Evolutionary conservation across 92 coral and sea anemone genomes (phyloP), one percentile per base, ranked within the genome.

Genomic region (Actinostola sp.): DNA sequence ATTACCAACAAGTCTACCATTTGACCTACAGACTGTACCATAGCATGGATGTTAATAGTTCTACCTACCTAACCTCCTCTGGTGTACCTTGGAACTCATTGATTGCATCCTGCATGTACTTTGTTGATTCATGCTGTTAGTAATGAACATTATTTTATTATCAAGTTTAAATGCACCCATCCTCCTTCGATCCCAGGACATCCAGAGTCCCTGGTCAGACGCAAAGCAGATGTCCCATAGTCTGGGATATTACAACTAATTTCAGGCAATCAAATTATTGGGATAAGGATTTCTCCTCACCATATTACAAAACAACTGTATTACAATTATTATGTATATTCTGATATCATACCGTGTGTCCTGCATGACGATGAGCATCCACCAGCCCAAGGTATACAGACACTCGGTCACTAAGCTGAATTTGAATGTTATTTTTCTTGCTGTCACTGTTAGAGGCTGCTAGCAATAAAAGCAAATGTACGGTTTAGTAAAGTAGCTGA

Each of bases 41-140:
- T n/a, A n/a, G n/a, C n/a, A n/a, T n/a, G n/a, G n/a, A n/a, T n/a
- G n/a, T n/a, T n/a, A n/a, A n/a, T n/a, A n/a, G n/a, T n/a, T n/a
- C n/a, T n/a, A 56, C 79, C 7, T 75, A 95, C 99, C 97, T 88
- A 67, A 95, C 92, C 84, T 88, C 97, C 54, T 95, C 99, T 15
- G 97, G 82, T 9, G 91, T 88, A 33, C 97, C 99, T 21, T 84
- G 59, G 63, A 95, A 95, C 63, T 88, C 99, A 23, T 92, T 87
- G 74, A 95, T 66, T 16, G 99, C 99, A 75, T 95, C 99, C 82
- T 93, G 97, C 99, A 95, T 95, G 27, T 77, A 86, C 75, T 95
- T 95, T 2, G 99, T 84, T 2, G 99, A 92, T 63, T 95, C 99
- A 55, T 95, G 99, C 99, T 95, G 70, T 23, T 76, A 21, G 48